Evolutionary conservation across 1,140 invertebrate species (phyloP), one percentile per base, ranked within the genome.

Genomic region (Hydropsyche tenuis): DNA sequence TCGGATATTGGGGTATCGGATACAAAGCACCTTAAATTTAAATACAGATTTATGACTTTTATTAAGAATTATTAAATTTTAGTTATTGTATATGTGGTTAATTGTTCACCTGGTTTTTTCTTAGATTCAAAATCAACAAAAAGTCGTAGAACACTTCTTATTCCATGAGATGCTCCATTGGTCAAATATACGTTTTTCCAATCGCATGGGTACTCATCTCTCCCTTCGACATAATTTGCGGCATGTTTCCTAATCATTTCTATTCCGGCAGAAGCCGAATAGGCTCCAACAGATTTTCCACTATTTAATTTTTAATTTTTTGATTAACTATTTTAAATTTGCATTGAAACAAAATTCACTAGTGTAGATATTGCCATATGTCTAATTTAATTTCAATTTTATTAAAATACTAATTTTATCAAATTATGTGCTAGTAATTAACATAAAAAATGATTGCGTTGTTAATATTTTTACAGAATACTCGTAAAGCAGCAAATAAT

Each of bases 1-100:
- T 85, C 14, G 98, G 98, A 86, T 99, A 99, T 82, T 99, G 97
- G 0, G 98, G 98, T 81, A 99, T 99, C 0, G 98, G 97, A 76
- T 99, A 93, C 93, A 99, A 92, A 0, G 99, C 90, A 60, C 96
- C 95, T 73, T 90, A 82, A 78, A 72, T 45, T 22, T 65, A 48
- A 4, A 25, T 18, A 45, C 18, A 62, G 3, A 14, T 22, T 62
- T 62, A 30, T 9, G 14, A n/a, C 16, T 1, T 63, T 42, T 1
- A 53, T 18, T 46, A n/a, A 12, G n/a, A n/a, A 46, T 4, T n/a
- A 46, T 4, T 46, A 46, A 46, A n/a, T n/a, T n/a, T n/a, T n/a
- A n/a, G n/a, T n/a, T n/a, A n/a, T n/a, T n/a, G n/a, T n/a, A n/a
- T n/a, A n/a, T n/a, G n/a, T n/a, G n/a, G n/a, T 25, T 7, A 25